phyloP scores from a whole-genome alignment of 2,888 invertebrate genomes.

The Amphiduros pacificus region DNA sequence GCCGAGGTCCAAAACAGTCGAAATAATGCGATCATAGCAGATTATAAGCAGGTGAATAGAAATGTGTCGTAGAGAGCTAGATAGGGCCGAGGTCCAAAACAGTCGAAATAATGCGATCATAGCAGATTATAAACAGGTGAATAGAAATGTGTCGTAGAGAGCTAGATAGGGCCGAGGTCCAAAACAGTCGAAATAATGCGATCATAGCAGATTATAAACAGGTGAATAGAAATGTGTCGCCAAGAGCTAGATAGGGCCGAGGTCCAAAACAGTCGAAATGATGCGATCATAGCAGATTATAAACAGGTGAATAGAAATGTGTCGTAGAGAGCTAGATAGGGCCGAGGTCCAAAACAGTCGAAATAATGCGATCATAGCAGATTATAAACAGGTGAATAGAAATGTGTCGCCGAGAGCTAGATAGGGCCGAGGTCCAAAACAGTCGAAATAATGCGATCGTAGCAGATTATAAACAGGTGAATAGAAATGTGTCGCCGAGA shows the following conservation, averaged over 20 bases:
- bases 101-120: constrained; percentile 77
- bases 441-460: constrained; percentile 77
- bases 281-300: constrained; percentile 85
- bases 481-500: constrained; percentile 74
- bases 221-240: constrained; percentile 71
- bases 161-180: constrained; percentile 62
- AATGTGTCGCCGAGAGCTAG: constrained; percentile 74
- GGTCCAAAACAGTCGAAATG: constrained; percentile 64
- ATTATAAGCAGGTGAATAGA: constrained; percentile 86
- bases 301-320: constrained; percentile 77
- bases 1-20: constrained; percentile 60
- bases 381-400: constrained; percentile 81
- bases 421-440: constrained; percentile 56
- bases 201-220: constrained; percentile 92
- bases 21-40: constrained; percentile 80
- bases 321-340: constrained; percentile 71
- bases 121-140: constrained; percentile 83
- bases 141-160: constrained; percentile 76
- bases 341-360: constrained; percentile 60
- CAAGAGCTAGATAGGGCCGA: constrained; percentile 67
- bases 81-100: constrained; percentile 56
- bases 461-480: constrained; percentile 83
- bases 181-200: constrained; percentile 67
- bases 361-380: constrained; percentile 80
- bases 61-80: constrained; percentile 74